Conservation (phyloP, 64 coral and sea anemone genomes). For the Anthopleura sola region DNA sequence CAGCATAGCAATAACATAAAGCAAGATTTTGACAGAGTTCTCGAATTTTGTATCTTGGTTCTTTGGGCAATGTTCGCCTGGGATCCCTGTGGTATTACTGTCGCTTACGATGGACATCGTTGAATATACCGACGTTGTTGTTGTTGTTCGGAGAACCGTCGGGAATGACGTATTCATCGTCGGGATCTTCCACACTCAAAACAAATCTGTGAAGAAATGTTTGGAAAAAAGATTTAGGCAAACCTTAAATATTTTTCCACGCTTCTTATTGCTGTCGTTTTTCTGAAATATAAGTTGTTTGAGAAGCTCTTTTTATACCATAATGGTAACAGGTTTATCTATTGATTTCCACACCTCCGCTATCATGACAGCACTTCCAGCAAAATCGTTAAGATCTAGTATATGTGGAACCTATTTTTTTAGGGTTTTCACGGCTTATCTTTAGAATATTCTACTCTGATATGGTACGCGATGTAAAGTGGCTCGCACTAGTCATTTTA, state of each 20-base stretch:
- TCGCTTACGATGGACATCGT: background rate
- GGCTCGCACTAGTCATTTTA: background rate
- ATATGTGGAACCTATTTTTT: background rate
- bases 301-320: background rate
- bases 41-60: background rate
- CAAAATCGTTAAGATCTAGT: background rate
- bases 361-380: background rate
- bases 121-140: background rate
- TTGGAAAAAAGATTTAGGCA: background rate
- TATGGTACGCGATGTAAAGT: background rate
- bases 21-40: conserved; percentile 5
- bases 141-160: background rate
- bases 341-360: background rate
- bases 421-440: background rate
- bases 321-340: background rate
- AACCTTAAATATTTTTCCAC: background rate
- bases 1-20: conserved; percentile 35
- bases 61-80: background rate
- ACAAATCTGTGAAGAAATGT: background rate
- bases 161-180: background rate
- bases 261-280: background rate
- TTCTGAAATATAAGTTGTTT: background rate
- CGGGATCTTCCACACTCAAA: background rate
- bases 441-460: background rate
- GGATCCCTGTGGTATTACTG: background rate